A percentile compares a stretch with the other conserved stretches of the same genome.
phyloP scores from a whole-genome alignment of 2,797 vertebrate genomes.

The Acipenser transmontanus region DNA sequence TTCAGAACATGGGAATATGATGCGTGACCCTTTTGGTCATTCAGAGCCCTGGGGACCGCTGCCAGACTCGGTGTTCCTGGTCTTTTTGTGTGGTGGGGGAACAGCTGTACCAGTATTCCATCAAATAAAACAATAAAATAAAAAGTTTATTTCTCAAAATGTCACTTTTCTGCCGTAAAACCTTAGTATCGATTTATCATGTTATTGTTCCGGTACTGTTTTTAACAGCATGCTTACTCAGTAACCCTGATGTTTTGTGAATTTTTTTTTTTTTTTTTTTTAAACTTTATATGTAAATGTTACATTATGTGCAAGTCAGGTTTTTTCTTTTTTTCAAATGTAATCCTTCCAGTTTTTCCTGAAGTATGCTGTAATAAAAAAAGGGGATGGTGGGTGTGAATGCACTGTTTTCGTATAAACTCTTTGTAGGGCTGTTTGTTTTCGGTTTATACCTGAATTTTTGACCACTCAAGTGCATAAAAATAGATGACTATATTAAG shows the following conservation, averaged over 20 bases:
- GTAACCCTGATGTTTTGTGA: neutral
- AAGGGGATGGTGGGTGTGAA: too few species aligned
- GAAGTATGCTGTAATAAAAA: neutral
- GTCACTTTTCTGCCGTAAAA: neutral
- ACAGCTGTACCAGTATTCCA: too few species aligned
- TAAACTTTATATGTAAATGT: neutral
- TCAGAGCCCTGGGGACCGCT: too few species aligned
- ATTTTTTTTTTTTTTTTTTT: too few species aligned
- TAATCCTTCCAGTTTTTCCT: slow-evolving; percentile 2
- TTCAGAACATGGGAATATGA: too few species aligned
- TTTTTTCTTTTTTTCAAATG: neutral
- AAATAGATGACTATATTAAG: too few species aligned
- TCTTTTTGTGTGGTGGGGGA: neutral
- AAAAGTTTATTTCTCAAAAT: neutral
- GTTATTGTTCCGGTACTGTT: neutral
- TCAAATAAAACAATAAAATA: neutral
- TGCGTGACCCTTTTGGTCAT: too few species aligned
- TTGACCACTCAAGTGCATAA: too few species aligned
- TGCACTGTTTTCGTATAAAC: too few species aligned
- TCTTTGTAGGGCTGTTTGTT: too few species aligned
- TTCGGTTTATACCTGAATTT: too few species aligned
- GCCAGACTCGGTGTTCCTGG: too few species aligned
- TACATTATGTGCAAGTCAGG: neutral
- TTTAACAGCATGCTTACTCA: neutral
- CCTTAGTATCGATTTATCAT: neutral